Percentiles rank a stretch among this genome's conserved stretches.
Conservation (phyloP, 2,888 invertebrate species). For the Leptinotarsa rubiginosa region DNA sequence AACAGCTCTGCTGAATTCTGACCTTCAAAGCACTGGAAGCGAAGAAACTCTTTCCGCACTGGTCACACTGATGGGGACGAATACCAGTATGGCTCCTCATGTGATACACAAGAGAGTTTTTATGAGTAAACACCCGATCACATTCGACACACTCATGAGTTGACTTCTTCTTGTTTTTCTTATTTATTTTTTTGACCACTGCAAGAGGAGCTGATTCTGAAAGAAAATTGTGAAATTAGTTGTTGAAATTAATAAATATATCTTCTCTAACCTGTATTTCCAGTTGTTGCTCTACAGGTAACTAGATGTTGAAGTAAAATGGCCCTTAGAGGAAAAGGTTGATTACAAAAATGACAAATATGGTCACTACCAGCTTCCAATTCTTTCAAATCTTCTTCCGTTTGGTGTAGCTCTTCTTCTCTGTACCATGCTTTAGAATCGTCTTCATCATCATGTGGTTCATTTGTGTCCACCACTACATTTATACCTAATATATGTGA, state of each 20-base stretch:
- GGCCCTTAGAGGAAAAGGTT: slow-evolving; percentile 63
- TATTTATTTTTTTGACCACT: slow-evolving; percentile 60
- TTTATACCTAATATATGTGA: slow-evolving; percentile 70
- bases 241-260: not conserved
- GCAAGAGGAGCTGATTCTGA: slow-evolving; percentile 51
- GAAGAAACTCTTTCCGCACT: slow-evolving; percentile 86
- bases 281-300: slow-evolving; percentile 60
- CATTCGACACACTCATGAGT: slow-evolving; percentile 73
- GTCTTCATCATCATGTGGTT: slow-evolving; percentile 58
- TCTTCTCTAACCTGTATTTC: slow-evolving; percentile 55
- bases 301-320: slow-evolving; percentile 63
- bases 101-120: slow-evolving; percentile 88
- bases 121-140: slow-evolving; percentile 80
- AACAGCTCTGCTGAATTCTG: not conserved
- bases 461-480: slow-evolving; percentile 76
- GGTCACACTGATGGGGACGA: slow-evolving; percentile 81
- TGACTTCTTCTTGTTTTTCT: slow-evolving; percentile 60
- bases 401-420: slow-evolving; percentile 66
- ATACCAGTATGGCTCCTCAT: slow-evolving; percentile 80
- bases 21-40: slow-evolving; percentile 82
- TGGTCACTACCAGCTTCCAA: slow-evolving; percentile 63
- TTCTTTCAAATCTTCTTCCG: slow-evolving; percentile 66
- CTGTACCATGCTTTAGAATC: slow-evolving; percentile 64
- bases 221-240: slow-evolving; percentile 2
- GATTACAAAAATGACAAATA: slow-evolving; percentile 64